These are phyloP conservation scores for Standfussiana lucernea DNA, from an alignment of 2,888 invertebrate genomes.

Conservation along the genomic window DNA sequence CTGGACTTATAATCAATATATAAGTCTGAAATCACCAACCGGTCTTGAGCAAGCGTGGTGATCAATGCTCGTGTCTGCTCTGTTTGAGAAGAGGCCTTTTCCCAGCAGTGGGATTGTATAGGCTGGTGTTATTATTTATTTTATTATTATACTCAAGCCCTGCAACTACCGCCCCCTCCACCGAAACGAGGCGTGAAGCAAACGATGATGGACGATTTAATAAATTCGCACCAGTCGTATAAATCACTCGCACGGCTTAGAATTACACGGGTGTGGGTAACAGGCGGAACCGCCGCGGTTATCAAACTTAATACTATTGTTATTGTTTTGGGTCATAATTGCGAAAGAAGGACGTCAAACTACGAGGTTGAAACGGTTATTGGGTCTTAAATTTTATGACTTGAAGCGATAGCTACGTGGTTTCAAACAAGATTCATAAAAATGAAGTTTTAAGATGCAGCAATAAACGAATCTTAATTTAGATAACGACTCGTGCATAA, in stretches of 20 bases:
- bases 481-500: conserved; percentile 5
- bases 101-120: too few species aligned
- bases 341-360: conserved; percentile 35
- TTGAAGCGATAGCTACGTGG: conserved; percentile 13
- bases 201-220: conserved; percentile 79
- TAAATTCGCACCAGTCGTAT: conserved; percentile 73
- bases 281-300: conserved; percentile 34
- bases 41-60: too few species aligned
- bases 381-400: conserved; percentile 1
- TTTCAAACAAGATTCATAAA: conserved; percentile 19
- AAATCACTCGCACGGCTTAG: conserved; percentile 70
- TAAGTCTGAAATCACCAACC: too few species aligned
- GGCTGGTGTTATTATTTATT: too few species aligned
- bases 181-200: conserved; percentile 62
- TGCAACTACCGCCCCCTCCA: conserved; percentile 23
- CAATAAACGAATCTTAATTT: conserved; percentile 35
- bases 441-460: conserved; percentile 38
- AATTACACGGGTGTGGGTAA: conserved; percentile 55
- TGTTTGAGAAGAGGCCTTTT: too few species aligned
- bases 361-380: conserved; percentile 19
- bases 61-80: too few species aligned
- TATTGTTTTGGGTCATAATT: conserved; percentile 35
- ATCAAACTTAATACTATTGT: conserved; percentile 18
- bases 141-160: neutral
- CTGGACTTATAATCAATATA: too few species aligned